Base-by-base conservation (phyloP, 2,797 vertebrate genomes). In the Eutrigla gurnardus region DNA sequence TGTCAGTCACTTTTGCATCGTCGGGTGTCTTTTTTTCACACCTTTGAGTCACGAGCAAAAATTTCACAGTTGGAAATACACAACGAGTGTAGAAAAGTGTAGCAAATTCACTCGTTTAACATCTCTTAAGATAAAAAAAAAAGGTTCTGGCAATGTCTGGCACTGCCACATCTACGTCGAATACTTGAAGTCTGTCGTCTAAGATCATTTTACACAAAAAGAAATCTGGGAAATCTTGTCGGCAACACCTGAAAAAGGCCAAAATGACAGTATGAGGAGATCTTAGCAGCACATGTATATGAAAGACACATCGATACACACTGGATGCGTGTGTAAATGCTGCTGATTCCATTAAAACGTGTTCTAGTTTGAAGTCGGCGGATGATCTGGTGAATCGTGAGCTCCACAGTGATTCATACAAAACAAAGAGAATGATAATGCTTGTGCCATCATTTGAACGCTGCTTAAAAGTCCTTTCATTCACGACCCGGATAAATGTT, bases 391-490 rank as follows among this genome's bases (percentile, higher is more conserved):
- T 36, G 45, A 7, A 25, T 47, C 42, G 45, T 36, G 3, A 37
- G 65, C 17, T 37, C 0, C 3, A 39, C 3, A 49, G 14, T 32
- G 3, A 32, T 40, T 49, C 18, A 49, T 6, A 32, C 14, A 40
- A 43, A 61, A 61, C 45, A 17, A 61, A 33, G 35, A 45, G 33
- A 25, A 25, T 25, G 25, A 25, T 25, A 25, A 25, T 25, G 25
- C 25, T 25, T 25, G 25, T 25, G 25, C 25, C 25, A 1, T 25
- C 25, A 25, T 25, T 25, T 25, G 25, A 25, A 25, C 25, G 25
- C 25, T 4, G 37, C n/a, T 39, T 55, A 70, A 63, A 67, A 17
- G 42, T 60, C 62, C 25, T 39, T 54, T 68, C 25, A 47, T 36
- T 62, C 3, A 37, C 12, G 32, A 14, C 42, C 6, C 5, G 25